phyloP scores from a whole-genome alignment of 2,113 vertebrate genomes.

The Rhea pennata region DNA sequence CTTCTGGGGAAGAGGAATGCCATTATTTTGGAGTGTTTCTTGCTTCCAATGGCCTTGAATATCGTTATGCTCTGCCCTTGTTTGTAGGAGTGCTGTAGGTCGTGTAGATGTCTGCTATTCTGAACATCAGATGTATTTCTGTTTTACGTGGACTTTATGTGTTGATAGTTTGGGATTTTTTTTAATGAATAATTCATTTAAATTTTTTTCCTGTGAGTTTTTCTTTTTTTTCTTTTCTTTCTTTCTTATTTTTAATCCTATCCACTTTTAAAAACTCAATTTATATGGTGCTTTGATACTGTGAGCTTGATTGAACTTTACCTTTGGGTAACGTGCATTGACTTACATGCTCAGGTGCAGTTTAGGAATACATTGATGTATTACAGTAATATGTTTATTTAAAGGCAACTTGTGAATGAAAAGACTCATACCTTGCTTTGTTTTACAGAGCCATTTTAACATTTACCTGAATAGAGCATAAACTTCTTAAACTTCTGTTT shows the following conservation, averaged over 20 bases:
- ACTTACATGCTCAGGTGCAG: background rate
- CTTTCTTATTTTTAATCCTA: background rate
- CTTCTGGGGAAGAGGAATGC: background rate
- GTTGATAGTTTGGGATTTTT: background rate
- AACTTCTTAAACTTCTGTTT: background rate
- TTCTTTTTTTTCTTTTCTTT: background rate
- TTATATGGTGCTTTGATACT: background rate
- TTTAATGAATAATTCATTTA: background rate
- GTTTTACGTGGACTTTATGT: background rate
- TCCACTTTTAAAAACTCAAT: background rate
- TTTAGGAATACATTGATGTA: background rate
- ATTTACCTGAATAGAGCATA: background rate
- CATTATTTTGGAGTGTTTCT: background rate
- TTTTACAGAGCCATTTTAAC: background rate
- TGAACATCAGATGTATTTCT: background rate
- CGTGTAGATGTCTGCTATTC: background rate
- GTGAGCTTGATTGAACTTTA: background rate
- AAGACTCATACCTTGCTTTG: background rate
- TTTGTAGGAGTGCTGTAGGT: background rate
- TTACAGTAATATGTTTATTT: background rate
- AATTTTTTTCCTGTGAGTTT: background rate
- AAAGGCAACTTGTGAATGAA: background rate
- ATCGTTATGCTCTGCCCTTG: background rate
- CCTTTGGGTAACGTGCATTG: background rate
- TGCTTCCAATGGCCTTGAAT: background rate